phyloP scores from a whole-genome alignment of 2,797 vertebrate species.

The Cryptoprocta ferox region DNA sequence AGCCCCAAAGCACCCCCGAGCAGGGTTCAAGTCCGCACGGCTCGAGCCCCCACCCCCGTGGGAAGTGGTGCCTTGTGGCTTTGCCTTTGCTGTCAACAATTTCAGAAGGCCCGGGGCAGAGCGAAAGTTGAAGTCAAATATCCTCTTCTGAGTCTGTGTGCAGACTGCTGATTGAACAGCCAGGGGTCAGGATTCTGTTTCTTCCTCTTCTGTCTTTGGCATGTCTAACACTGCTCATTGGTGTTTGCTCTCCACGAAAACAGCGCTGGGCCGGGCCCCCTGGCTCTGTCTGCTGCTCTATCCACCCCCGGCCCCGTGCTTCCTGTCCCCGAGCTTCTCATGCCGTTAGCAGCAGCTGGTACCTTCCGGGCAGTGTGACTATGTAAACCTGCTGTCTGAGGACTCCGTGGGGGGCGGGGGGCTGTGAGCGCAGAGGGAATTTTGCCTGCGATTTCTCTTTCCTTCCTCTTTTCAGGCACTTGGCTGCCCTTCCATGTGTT shows the following conservation, averaged over 20 bases:
- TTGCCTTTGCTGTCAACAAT: slow-evolving; percentile 13
- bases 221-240: neutral
- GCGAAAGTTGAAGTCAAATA: neutral
- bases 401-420: neutral
- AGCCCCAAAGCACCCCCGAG: neutral
- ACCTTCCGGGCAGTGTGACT: neutral
- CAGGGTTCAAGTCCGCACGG: neutral
- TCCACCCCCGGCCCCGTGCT: neutral
- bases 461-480: neutral
- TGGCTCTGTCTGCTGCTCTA: neutral
- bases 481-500: neutral
- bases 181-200: neutral
- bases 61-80: neutral
- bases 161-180: neutral
- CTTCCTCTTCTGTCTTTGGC: neutral
- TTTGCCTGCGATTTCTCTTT: neutral
- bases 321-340: neutral
- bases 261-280: neutral
- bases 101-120: neutral
- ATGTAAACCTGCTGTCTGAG: fast-evolving
- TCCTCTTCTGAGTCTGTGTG: neutral
- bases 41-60: neutral
- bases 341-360: fast-evolving
- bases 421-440: neutral
- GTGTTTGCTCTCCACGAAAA: neutral